Base-by-base conservation (phyloP, 37 sponge, comb jelly and placozoan species). In the Trichoplax adhaerens region DNA sequence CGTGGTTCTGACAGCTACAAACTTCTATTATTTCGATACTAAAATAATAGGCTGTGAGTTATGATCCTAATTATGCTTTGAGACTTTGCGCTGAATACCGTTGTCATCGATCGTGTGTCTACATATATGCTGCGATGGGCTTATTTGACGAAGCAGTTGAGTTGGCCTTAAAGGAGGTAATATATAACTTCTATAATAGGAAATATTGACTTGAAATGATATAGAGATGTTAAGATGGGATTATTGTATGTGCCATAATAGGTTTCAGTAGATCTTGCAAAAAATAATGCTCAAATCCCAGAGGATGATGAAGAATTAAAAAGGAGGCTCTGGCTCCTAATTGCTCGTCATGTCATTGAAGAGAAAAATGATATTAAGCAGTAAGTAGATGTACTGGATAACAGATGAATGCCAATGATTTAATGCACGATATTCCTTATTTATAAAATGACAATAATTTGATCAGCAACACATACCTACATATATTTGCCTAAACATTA, bases 291-390 rank as follows among this genome's bases (percentile, higher is more conserved):
- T 60, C 53, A 62, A 51, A 72, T 75, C 6, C 8, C 76, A 5
- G 58, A 75, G 57, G 53, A 71, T 49, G 67, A 78, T 54, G 70
- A 83, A 49, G 87, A 84, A 68, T 62, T 84, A 53, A 77, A 79
- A 66, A 90, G 85, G 80, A 87, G 83, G 65, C 81, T 95, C 59
- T 95, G 97, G 97, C 70, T 95, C 69, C 85, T 77, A 76, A 83
- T 91, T 48, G 97, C 91, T 10, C 54, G 83, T 64, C 86, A 87
- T 79, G 88, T 95, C 47, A 78, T 95, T 53, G 79, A 82, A 72
- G 75, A 83, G 57, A 75, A 86, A 54, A 65, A 85, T 50, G 79
- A 94, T 52, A 87, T 92, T 29, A 76, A 76, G 53, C 72, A 79
- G 80, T 81, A 50, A 61, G 80, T 72, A 58, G 71, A 49, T 1